Percentiles rank a stretch among this genome's conserved stretches.
Evolutionary conservation across 2,888 invertebrate genomes (phyloP).

Genomic region (Drosophila colorata): DNA sequence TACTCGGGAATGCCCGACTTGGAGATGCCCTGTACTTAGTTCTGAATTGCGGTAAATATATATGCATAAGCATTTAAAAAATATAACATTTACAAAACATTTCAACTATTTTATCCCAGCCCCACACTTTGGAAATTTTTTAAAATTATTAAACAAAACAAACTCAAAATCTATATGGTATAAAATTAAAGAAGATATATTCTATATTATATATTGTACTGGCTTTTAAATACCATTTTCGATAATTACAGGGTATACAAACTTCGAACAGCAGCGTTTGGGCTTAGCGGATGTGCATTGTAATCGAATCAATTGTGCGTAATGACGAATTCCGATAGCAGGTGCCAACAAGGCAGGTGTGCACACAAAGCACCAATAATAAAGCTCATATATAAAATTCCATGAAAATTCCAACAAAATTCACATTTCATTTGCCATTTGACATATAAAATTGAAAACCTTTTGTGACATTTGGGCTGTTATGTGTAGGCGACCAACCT

Average conservation of each 20-base stretch:
- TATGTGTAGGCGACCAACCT: not conserved
- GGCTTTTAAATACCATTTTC: too few relatives aligned
- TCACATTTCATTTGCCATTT: not conserved
- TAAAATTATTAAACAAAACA: too few relatives aligned
- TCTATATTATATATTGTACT: too few relatives aligned
- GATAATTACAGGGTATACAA: not conserved
- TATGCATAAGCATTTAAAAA: too few relatives aligned
- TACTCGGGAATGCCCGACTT: not conserved
- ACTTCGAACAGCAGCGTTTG: not conserved
- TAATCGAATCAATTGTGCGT: slow-evolving; percentile 29
- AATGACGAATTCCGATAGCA: slow-evolving; percentile 27
- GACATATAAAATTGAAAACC: not conserved
- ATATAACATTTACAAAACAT: too few relatives aligned
- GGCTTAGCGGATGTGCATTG: slow-evolving; percentile 9
- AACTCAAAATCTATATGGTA: too few relatives aligned
- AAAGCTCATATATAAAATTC: not conserved
- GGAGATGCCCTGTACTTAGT: not conserved
- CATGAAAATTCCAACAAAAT: not conserved
- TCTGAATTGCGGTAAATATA: too few relatives aligned
- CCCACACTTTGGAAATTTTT: too few relatives aligned
- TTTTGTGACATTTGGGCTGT: not conserved
- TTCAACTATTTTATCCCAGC: too few relatives aligned
- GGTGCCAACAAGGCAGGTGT: slow-evolving; percentile 19
- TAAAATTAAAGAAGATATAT: too few relatives aligned
- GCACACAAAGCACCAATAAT: not conserved